phyloP scores from a whole-genome alignment of 2,797 vertebrate genomes.

The Valencia hispanica region DNA sequence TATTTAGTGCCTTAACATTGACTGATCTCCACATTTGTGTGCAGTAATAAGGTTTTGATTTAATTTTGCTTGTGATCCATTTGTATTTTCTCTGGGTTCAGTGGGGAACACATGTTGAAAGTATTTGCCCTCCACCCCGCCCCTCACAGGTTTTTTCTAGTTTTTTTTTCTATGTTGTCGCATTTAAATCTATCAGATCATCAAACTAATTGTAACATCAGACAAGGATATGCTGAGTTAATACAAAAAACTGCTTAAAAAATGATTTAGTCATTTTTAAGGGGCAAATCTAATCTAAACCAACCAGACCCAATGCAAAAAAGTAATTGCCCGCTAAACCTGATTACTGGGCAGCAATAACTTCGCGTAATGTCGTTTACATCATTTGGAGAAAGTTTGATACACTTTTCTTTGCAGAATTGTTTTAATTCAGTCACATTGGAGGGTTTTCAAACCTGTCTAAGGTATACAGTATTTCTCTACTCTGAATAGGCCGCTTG shows the following conservation, averaged over 20 bases:
- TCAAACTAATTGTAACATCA: not conserved
- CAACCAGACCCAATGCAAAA: too few relatives aligned
- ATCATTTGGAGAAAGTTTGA: too few relatives aligned
- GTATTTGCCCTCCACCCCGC: not conserved
- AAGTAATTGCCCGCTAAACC: too few relatives aligned
- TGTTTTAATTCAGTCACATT: too few relatives aligned
- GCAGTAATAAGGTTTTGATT: not conserved
- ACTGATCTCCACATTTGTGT: not conserved
- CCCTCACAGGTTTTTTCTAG: not conserved
- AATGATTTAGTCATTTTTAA: too few relatives aligned
- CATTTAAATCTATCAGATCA: not conserved
- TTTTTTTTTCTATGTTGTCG: not conserved
- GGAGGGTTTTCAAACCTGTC: too few relatives aligned
- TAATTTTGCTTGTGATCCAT: not conserved
- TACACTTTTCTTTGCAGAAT: too few relatives aligned
- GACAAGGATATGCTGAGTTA: not conserved
- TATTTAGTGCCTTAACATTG: not conserved
- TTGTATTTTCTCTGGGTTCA: not conserved
- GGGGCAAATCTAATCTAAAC: too few relatives aligned
- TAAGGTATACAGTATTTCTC: too few relatives aligned
- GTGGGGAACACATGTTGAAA: not conserved
- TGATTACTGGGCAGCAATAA: too few relatives aligned
- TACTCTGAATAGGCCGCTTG: too few relatives aligned
- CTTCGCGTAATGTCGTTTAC: too few relatives aligned
- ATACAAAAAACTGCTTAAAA: not conserved